Percentiles rank a stretch among this genome's conserved stretches.
phyloP scores from a whole-genome alignment of 2,113 vertebrate genomes.

The Urocitellus parryii region DNA sequence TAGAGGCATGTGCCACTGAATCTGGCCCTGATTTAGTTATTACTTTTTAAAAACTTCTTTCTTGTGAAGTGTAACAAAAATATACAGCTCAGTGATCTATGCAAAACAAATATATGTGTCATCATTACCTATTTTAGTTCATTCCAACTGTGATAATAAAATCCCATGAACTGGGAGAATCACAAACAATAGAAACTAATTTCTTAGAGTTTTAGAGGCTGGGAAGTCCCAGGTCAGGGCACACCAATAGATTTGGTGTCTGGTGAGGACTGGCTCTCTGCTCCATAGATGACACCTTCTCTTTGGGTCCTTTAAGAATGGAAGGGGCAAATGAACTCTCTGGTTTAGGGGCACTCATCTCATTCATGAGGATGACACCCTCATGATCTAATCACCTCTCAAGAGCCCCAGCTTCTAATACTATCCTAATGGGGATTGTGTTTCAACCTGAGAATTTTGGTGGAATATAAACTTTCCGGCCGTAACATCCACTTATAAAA shows the following conservation, averaged over 20 bases:
- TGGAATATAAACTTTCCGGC: not conserved
- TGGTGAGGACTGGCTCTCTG: not conserved
- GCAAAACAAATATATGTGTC: not conserved
- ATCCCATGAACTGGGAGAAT: not conserved
- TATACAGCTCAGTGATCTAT: not conserved
- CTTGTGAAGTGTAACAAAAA: not conserved
- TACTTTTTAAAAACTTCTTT: not conserved
- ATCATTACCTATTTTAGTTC: too few relatives aligned
- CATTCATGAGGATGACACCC: too few relatives aligned
- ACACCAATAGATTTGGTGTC: not conserved
- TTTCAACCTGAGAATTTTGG: not conserved
- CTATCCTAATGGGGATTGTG: not conserved
- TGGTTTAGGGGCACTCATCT: not conserved
- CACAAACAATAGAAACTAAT: not conserved
- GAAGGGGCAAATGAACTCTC: not conserved
- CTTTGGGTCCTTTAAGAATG: not conserved
- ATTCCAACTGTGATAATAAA: not conserved
- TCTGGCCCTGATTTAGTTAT: fast-evolving
- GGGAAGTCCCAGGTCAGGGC: not conserved
- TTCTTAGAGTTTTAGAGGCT: not conserved
- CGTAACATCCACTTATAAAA: not conserved
- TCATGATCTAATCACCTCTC: not conserved
- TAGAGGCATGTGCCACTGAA: too few relatives aligned
- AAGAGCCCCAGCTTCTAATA: not conserved
- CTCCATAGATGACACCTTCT: not conserved